A percentile compares a stretch with the other conserved stretches of the same genome.
Conservation (phyloP, 1,140 invertebrate species). For the Drosophila asahinai region DNA sequence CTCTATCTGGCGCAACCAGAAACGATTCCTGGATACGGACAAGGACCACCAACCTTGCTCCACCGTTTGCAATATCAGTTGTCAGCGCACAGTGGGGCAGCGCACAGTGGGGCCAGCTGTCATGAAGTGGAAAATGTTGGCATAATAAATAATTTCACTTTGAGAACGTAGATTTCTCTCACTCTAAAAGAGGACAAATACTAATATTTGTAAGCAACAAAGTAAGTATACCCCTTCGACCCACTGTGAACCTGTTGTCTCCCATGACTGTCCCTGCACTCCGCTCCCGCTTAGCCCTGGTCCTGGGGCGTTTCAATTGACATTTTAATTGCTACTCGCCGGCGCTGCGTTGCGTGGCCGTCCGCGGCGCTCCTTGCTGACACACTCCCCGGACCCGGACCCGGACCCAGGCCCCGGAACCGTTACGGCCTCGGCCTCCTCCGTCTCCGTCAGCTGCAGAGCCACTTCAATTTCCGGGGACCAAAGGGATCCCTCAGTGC, state of each 20-base stretch:
- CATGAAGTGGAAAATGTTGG: not conserved
- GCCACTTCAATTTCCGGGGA: conserved; percentile 30
- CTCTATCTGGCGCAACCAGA: conserved; percentile 1
- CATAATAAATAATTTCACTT: not conserved
- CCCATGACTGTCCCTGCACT: not conserved
- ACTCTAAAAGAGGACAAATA: too few species aligned
- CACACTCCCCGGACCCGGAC: conserved; percentile 11
- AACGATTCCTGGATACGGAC: conserved; percentile 19
- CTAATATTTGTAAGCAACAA: not conserved
- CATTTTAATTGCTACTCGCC: conserved; percentile 75
- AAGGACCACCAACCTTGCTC: conserved; percentile 1
- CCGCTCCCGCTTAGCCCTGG: conserved; percentile 24
- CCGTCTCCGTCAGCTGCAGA: conserved; percentile 17
- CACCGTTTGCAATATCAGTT: conserved; percentile 50
- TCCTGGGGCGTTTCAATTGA: conserved; percentile 69
- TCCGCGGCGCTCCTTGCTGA: conserved; percentile 23
- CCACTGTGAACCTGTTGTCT: conserved; percentile 20
- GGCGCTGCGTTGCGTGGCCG: conserved; percentile 28
- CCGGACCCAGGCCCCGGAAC: not conserved
- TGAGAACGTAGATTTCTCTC: too few species aligned
- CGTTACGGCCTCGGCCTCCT: conserved; percentile 4
- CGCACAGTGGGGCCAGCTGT: conserved; percentile 17
- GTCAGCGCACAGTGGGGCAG: conserved; percentile 13
- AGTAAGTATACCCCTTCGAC: not conserved
- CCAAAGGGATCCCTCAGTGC: conserved; percentile 51